Percentiles rank a stretch among this genome's conserved stretches.
Conservation (phyloP, 2,797 vertebrate species). For the Cyclura pinguis region DNA sequence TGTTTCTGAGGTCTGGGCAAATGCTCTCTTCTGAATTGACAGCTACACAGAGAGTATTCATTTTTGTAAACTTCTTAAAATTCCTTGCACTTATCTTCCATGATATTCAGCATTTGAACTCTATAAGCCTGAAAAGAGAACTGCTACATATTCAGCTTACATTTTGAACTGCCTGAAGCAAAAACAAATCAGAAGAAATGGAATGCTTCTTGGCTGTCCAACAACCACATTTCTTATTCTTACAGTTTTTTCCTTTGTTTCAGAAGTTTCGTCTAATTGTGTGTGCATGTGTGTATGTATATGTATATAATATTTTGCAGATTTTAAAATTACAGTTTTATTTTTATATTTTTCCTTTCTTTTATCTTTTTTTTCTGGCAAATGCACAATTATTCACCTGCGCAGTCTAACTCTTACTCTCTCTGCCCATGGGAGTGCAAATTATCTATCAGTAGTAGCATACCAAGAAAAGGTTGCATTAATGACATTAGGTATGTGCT, state of each 20-base stretch:
- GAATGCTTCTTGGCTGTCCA: background rate
- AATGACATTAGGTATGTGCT: background rate
- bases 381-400: background rate
- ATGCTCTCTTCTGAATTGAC: background rate
- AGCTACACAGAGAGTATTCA: background rate
- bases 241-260: background rate
- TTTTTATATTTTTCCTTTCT: background rate
- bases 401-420: background rate
- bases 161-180: background rate
- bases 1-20: background rate
- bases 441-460: background rate
- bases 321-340: background rate
- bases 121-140: background rate
- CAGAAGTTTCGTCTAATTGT: background rate
- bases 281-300: too few species aligned
- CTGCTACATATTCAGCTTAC: background rate
- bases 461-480: background rate
- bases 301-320: background rate
- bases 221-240: background rate
- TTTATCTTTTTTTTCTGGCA: background rate
- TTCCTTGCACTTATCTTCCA: conserved; percentile 3
- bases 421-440: background rate
- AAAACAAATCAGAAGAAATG: conserved; percentile 11
- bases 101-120: conserved; percentile 21
- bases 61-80: background rate